A percentile compares a stretch with the other conserved stretches of the same genome.
phyloP scores from a whole-genome alignment of 1,140 invertebrate species.

The Drosophila varians region DNA sequence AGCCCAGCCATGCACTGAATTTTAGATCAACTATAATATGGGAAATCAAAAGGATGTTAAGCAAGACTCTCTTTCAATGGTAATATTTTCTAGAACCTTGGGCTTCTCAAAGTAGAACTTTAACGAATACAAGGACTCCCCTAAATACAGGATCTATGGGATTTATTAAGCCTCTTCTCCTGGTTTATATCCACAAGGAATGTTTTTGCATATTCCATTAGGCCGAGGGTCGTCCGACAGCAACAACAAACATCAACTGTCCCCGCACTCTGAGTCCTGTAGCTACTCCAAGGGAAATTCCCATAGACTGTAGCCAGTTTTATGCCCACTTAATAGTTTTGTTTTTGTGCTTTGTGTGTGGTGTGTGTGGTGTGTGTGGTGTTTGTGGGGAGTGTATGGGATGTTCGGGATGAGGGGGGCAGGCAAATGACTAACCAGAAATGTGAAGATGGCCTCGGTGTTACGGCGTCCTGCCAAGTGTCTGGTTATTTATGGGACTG shows the following conservation, averaged over 20 bases:
- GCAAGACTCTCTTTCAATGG: background rate
- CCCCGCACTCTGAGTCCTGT: background rate
- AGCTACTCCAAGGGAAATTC: slow-evolving; percentile 18
- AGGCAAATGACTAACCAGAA: slow-evolving; percentile 76
- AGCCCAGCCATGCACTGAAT: slow-evolving; percentile 9
- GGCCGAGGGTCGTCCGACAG: slow-evolving; percentile 23
- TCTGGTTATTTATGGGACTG: slow-evolving; percentile 67
- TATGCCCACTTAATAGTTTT: slow-evolving; percentile 80
- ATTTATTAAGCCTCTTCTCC: slow-evolving; percentile 45
- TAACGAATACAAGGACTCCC: slow-evolving; percentile 21
- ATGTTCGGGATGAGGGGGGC: slow-evolving; percentile 23
- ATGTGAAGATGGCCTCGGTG: slow-evolving; percentile 66
- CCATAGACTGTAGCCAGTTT: slow-evolving; percentile 50
- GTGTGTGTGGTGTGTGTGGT: slow-evolving; percentile 42
- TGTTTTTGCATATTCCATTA: slow-evolving; percentile 54
- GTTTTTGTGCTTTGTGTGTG: slow-evolving; percentile 48
- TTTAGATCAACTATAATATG: background rate
- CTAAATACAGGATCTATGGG: slow-evolving; percentile 34
- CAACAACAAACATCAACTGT: slow-evolving; percentile 29
- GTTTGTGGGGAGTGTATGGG: slow-evolving; percentile 36
- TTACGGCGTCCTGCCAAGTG: slow-evolving; percentile 58
- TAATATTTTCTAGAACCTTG: background rate
- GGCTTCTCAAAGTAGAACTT: slow-evolving; percentile 1
- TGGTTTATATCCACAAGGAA: slow-evolving; percentile 36
- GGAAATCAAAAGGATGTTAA: background rate